These are phyloP conservation scores for Ephydatia muelleri DNA, from an alignment of 37 sponge, comb jelly and placozoan genomes.

Conservation along the genomic window DNA sequence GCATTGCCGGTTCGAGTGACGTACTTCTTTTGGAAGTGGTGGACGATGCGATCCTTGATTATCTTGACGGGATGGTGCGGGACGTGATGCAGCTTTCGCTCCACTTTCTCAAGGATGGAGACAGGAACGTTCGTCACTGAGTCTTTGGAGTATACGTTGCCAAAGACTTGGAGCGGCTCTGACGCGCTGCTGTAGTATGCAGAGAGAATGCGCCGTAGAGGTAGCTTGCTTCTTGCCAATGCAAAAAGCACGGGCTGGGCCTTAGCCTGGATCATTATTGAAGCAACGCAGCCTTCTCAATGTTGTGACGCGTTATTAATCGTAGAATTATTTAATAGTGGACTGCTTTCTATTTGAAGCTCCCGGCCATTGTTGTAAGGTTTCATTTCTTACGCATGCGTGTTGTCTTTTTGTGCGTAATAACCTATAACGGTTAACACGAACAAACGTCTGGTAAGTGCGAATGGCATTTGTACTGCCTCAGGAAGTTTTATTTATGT, in stretches of 20 bases:
- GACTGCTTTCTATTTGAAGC: too few species aligned
- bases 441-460: too few species aligned
- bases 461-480: too few species aligned
- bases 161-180: slow-evolving; percentile 20
- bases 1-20: slow-evolving; percentile 64
- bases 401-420: not conserved
- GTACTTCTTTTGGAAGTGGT: slow-evolving; percentile 77
- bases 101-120: slow-evolving; percentile 49
- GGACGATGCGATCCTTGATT: slow-evolving; percentile 78
- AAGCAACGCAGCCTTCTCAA: not conserved
- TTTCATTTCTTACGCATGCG: not conserved
- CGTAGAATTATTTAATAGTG: too few species aligned
- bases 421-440: too few species aligned
- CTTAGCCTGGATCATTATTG: not conserved
- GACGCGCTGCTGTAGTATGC: not conserved
- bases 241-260: not conserved
- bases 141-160: slow-evolving; percentile 47
- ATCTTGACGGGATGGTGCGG: slow-evolving; percentile 83
- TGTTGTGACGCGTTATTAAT: not conserved
- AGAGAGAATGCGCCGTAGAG: not conserved
- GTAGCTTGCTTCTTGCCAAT: not conserved
- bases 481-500: too few species aligned
- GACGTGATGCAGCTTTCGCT: slow-evolving; percentile 64
- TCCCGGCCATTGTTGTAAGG: too few species aligned
- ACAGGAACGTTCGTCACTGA: slow-evolving; percentile 89